Conservation (phyloP, 2,888 invertebrate species). For the Phalera bucephala region DNA sequence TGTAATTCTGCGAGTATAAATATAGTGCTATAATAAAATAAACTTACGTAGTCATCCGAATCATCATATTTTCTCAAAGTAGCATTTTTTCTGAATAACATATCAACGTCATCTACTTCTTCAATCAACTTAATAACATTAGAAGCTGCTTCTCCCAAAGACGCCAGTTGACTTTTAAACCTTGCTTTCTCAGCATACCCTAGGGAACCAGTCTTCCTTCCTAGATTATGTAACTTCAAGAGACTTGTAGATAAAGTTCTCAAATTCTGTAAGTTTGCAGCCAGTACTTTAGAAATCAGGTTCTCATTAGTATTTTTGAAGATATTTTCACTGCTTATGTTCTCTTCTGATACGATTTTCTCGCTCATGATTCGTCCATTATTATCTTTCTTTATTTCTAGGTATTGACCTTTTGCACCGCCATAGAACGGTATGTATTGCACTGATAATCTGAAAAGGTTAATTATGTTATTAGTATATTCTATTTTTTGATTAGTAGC, state of each 20-base stretch:
- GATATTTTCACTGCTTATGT: constrained; percentile 63
- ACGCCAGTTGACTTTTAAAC: constrained; percentile 82
- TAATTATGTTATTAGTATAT: constrained; percentile 6
- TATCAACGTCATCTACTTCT: constrained; percentile 79
- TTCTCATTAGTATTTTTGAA: constrained; percentile 66
- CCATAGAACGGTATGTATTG: constrained; percentile 87
- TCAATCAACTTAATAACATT: constrained; percentile 80
- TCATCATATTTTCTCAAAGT: constrained; percentile 53
- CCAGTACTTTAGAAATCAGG: constrained; percentile 68
- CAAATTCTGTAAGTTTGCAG: constrained; percentile 82
- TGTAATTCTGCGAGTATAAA: no score
- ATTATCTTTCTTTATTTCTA: constrained; percentile 82
- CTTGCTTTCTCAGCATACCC: constrained; percentile 77
- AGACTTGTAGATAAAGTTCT: constrained; percentile 82
- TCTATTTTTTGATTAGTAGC: no score
- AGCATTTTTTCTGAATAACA: constrained; percentile 53
- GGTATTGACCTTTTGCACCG: constrained; percentile 87
- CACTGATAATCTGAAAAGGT: constrained; percentile 47
- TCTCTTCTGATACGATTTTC: constrained; percentile 72
- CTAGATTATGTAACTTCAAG: constrained; percentile 84
- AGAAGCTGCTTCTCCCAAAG: constrained; percentile 82
- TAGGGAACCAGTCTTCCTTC: constrained; percentile 82
- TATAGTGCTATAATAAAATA: no score
- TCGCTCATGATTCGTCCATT: constrained; percentile 77
- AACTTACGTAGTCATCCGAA: constrained; percentile 43